Conservation (phyloP, 64 coral and sea anemone genomes). For the Dendronephthya gigantea region DNA sequence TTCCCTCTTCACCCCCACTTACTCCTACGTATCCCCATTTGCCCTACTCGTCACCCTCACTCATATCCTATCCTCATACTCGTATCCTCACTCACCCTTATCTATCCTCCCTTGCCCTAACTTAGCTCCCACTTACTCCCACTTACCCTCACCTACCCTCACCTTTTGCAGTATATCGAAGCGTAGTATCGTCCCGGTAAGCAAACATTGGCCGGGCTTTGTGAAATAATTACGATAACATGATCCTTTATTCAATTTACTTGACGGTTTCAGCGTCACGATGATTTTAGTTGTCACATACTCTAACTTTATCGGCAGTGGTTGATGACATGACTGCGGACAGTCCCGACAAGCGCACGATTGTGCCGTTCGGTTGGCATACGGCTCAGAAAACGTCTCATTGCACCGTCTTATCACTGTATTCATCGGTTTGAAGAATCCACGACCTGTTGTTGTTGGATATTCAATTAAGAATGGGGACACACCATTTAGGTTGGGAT, state of each 20-base stretch:
- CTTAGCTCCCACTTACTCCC: no score
- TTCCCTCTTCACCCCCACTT: no score
- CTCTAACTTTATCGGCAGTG: slow-evolving; percentile 32
- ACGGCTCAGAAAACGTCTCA: slow-evolving; percentile 49
- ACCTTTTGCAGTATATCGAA: not conserved
- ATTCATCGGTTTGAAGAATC: slow-evolving; percentile 51
- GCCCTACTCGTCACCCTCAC: no score
- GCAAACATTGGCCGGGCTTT: not conserved
- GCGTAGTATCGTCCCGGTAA: not conserved
- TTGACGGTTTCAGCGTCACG: slow-evolving; percentile 29
- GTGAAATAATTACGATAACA: not conserved
- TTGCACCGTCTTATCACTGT: slow-evolving; percentile 32
- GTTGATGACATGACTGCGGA: slow-evolving; percentile 42
- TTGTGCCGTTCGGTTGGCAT: slow-evolving; percentile 17
- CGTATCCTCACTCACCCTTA: no score
- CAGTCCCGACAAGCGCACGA: slow-evolving; percentile 68
- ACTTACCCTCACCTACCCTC: no score
- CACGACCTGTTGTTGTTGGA: not conserved
- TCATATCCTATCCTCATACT: no score
- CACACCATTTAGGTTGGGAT: not conserved
- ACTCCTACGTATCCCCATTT: no score
- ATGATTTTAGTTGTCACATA: slow-evolving; percentile 67
- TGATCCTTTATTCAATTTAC: not conserved
- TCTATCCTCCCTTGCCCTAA: no score
- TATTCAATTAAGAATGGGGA: slow-evolving; percentile 45